Percentiles rank a stretch among this genome's conserved stretches.
phyloP scores from a whole-genome alignment of 2,113 vertebrate genomes.

The Turnix velox region DNA sequence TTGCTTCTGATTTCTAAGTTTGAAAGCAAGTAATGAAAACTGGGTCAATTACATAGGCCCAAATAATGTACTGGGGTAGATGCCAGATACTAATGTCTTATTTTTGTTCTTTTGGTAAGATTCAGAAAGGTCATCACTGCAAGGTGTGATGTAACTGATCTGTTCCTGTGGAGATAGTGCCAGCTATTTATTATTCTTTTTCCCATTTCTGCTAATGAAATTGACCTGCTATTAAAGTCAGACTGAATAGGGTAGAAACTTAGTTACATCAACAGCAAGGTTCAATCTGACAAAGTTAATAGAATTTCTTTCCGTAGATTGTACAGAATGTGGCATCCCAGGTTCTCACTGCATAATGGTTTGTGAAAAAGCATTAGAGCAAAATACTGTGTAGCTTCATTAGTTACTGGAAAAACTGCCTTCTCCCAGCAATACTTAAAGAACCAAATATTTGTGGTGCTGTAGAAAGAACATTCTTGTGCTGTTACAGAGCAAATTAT shows the following conservation, averaged over 20 bases:
- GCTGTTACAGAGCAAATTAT: not conserved
- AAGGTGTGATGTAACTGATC: not conserved
- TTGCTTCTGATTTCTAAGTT: not conserved
- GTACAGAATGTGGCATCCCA: not conserved
- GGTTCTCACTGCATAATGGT: not conserved
- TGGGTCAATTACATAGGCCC: not conserved
- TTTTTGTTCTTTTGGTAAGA: not conserved
- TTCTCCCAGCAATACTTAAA: not conserved
- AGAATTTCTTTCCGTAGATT: conserved; percentile 10
- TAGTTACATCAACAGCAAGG: not conserved
- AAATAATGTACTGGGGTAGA: not conserved
- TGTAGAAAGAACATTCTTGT: not conserved
- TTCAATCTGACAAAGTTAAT: conserved; percentile 12
- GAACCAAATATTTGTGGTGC: not conserved
- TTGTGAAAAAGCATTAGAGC: not conserved
- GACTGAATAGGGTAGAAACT: not conserved
- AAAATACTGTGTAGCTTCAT: not conserved
- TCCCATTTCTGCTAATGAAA: conserved; percentile 8
- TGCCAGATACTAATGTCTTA: not conserved
- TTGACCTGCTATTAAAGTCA: conserved; percentile 3
- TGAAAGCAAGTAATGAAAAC: not conserved
- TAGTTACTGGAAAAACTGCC: not conserved
- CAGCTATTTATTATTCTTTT: not conserved
- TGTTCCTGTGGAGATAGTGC: not conserved
- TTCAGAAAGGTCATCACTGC: not conserved